Conservation (phyloP, 1,140 invertebrate species). For the Aphaenogaster rudis region DNA sequence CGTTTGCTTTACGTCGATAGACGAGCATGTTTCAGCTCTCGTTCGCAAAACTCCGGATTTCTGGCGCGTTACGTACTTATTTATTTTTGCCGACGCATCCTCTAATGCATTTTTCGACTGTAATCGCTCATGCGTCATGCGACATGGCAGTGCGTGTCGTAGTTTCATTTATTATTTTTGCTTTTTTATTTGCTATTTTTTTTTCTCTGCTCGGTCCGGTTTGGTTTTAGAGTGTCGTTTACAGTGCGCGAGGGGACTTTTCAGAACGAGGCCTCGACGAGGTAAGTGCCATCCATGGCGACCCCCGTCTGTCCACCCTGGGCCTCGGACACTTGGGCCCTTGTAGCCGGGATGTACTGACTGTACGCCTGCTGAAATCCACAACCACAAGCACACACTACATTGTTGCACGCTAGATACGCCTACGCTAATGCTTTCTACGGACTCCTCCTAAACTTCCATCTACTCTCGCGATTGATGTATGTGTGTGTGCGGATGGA, state of each 20-base stretch:
- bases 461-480: conserved; percentile 44
- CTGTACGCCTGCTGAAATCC: conserved; percentile 92
- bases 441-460: conserved; percentile 35
- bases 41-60: conserved; percentile 45
- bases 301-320: conserved; percentile 92
- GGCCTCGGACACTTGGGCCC: conserved; percentile 88
- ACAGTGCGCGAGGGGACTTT: conserved; percentile 58
- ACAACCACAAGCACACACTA: conserved; percentile 87
- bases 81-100: conserved; percentile 14
- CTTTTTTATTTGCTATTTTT: conserved; percentile 30
- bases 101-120: conserved; percentile 27
- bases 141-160: conserved; percentile 7
- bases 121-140: conserved; percentile 13
- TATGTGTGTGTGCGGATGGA: conserved; percentile 48
- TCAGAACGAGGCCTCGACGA: conserved; percentile 94
- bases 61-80: conserved; percentile 19
- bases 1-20: conserved; percentile 46
- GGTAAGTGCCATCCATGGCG: conserved; percentile 93
- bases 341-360: conserved; percentile 93
- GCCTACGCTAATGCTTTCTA: conserved; percentile 80
- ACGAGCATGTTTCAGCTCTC: conserved; percentile 29
- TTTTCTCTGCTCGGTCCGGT: conserved; percentile 37
- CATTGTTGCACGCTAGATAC: conserved; percentile 86
- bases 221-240: conserved; percentile 30
- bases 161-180: conserved; percentile 17